A percentile compares a stretch with the other conserved stretches of the same genome.
These are phyloP conservation scores for Diaperis boleti DNA, from an alignment of 2,888 invertebrate species.

Conservation along the genomic window DNA sequence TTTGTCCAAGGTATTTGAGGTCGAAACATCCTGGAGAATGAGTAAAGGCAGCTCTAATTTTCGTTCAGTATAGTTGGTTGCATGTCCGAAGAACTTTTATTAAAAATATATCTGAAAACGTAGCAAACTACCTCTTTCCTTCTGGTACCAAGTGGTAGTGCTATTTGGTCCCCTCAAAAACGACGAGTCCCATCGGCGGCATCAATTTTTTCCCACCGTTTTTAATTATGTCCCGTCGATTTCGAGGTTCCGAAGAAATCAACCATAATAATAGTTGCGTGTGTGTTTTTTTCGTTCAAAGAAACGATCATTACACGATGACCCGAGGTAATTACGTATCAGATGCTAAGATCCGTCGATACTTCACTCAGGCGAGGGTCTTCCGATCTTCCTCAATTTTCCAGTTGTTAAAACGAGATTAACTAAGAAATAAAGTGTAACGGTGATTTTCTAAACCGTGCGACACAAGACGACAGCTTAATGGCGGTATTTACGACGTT, in stretches of 20 bases:
- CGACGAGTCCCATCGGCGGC: too few relatives aligned
- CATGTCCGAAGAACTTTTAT: too few relatives aligned
- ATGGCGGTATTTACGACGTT: conserved; percentile 50
- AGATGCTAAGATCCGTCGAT: conserved; percentile 29
- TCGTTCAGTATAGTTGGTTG: too few relatives aligned
- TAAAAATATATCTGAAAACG: too few relatives aligned
- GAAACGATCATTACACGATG: conserved; percentile 23
- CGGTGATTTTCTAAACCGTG: conserved; percentile 40
- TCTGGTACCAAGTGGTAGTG: too few relatives aligned
- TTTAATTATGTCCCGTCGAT: conserved; percentile 35
- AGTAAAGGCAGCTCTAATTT: too few relatives aligned
- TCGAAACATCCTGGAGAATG: too few relatives aligned
- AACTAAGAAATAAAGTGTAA: conserved; percentile 36
- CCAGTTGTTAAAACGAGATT: conserved; percentile 36
- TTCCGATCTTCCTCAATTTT: conserved; percentile 20
- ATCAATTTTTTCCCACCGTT: conserved; percentile 9
- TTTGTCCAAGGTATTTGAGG: too few relatives aligned
- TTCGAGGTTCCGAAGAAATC: conserved; percentile 30
- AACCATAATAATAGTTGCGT: conserved; percentile 38
- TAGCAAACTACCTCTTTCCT: too few relatives aligned
- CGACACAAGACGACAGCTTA: conserved; percentile 49
- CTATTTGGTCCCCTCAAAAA: too few relatives aligned
- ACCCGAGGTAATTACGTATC: conserved; percentile 32
- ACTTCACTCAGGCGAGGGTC: not conserved
- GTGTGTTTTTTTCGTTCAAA: conserved; percentile 20